Evolutionary conservation across 2,888 invertebrate genomes (phyloP), one percentile per base, ranked within the genome.

Genomic region (Hoplodrina blanda): DNA sequence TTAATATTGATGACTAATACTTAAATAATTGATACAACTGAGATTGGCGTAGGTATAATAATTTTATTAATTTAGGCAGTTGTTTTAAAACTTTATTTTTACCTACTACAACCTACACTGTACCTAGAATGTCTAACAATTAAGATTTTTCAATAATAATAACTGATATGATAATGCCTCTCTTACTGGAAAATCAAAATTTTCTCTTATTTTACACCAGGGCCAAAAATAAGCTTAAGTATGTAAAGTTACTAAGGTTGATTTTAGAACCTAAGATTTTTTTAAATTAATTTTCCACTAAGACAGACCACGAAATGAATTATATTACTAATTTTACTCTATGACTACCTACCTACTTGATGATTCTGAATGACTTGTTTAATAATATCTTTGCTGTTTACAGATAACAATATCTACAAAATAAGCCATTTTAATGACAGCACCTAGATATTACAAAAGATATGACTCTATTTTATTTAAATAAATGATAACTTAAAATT

Each of bases 341-440:
- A 13, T 49, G 57, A 55, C 66, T 57, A 54, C 49, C 20, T 59
- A 75, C 20, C 10, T 54, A 44, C 41, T 41, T 41, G 41, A 41
- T 46, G 46, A 46, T 46, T 17, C 46, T 68, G 54, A 76, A 76
- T 73, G 69, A 73, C 76, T 76, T 49, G 54, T 73, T 68, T 53
- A 70, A 54, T 60, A 62, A 60, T 74, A 77, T 55, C 72, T 56
- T 62, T 5, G 30, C 57, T 63, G 25, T n/a, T 46, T 46, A 13
- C n/a, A 61, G 44, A 52, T 69, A 73, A 55, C 54, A 44, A 19
- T 55, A 64, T 57, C 56, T 54, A 64, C 52, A 54, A 54, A 53
- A 41, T 74, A 66, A 41, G 49, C 17, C 0, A 44, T 59, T 66
- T 52, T 71, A 75, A 75, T 46, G 52, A 67, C 56, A 66, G 46